Base-by-base conservation (phyloP, 2,113 vertebrate genomes). In the Butastur rufipennis region DNA sequence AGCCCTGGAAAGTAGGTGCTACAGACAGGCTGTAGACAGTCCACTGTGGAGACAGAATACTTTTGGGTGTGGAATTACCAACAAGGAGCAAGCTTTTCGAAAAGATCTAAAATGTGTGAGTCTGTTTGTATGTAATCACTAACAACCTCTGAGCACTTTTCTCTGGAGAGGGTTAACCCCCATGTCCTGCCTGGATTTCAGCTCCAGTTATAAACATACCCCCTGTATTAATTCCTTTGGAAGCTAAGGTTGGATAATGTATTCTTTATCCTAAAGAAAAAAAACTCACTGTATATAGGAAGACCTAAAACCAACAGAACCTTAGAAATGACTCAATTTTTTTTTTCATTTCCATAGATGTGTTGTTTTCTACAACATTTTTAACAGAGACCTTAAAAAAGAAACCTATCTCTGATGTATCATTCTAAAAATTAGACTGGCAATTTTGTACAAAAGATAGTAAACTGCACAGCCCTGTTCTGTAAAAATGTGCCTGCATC, bases 211-310 rank as follows among this genome's bases (percentile, higher is more conserved):
- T 23, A 70, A 96, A 73, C 27, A 66, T 11, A 47, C 2, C 4
- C 32, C 78, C 53, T 77, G 26, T 42, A 88, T 73, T 62, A 66
- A 77, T 8, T 86, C 18, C 32, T 85, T 62, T 23, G 22, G 61
- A 80, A 93, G 22, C 11, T 53, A 36, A 40, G 23, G 20, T 20
- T 92, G 58, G 31, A 38, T 66, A 73, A 50, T 31, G 32, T 21
- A 59, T 50, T 21, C 52, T 80, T 83, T 56, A 61, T 26, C 17
- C 29, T 53, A 38, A 58, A 52, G 38, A 9, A 53, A 91, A 80
- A 55, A 42, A 15, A 0, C 1, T 3, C 16, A 43, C 10, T 55
- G n/a, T 13, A 67, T 53, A 65, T 0, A 5, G 23, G 5, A 79
- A 78, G 20, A 70, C 31, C 36, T 79, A 63, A 72, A 80, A 4